Conservation (phyloP, 2,113 vertebrate species). For the Osmerus mordax region DNA sequence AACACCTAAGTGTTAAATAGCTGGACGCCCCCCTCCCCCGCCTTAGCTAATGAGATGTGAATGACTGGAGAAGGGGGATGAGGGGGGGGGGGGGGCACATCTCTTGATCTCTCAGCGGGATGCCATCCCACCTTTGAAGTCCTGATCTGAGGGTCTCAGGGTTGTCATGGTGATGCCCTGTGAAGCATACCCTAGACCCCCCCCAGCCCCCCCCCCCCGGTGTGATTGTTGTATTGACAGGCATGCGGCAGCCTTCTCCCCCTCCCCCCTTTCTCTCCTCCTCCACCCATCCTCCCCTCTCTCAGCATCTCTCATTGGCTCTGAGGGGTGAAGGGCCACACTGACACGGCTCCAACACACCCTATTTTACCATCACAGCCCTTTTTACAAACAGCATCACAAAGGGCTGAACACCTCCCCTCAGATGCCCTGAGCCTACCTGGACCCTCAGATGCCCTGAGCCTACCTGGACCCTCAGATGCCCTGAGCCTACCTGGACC, state of each 20-base stretch:
- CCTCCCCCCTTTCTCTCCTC: not conserved
- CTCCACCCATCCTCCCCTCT: slow-evolving; percentile 1
- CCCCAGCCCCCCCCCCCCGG: slow-evolving; percentile 42
- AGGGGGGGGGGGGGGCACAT: slow-evolving; percentile 20
- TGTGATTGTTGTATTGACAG: slow-evolving; percentile 66
- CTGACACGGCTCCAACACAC: not conserved
- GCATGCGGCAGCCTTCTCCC: slow-evolving; percentile 50
- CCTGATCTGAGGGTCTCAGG: slow-evolving; percentile 42
- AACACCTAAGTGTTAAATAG: too few relatives aligned
- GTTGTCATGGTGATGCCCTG: slow-evolving; percentile 63
- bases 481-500: too few relatives aligned
- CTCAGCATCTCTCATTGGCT: not conserved
- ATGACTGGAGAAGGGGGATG: slow-evolving; percentile 51
- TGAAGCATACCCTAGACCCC: slow-evolving; percentile 32
- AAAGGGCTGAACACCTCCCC: too few relatives aligned
- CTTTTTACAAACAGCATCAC: too few relatives aligned
- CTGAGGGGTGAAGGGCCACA: not conserved
- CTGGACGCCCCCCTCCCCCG: too few relatives aligned
- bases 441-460: too few relatives aligned
- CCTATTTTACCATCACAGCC: too few relatives aligned
- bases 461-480: too few relatives aligned
- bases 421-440: too few relatives aligned
- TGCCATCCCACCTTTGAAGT: slow-evolving; percentile 57
- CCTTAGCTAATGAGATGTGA: slow-evolving; percentile 60
- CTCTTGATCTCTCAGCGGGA: slow-evolving; percentile 51